Conservation (phyloP, 2,797 vertebrate genomes). For the Cirrhinus mrigala region DNA sequence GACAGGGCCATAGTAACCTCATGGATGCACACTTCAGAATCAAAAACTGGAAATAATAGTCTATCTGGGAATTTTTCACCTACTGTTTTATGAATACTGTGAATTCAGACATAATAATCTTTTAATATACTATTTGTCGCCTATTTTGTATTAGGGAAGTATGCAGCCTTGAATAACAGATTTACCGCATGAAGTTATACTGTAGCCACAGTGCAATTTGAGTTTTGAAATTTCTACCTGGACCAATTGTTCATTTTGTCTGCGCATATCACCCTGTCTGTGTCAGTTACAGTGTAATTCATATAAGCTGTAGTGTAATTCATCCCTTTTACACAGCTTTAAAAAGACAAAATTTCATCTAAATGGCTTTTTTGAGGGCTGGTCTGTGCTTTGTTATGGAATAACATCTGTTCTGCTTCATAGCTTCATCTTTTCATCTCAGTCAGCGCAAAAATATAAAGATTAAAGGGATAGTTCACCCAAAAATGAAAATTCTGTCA, state of each 20-base stretch:
- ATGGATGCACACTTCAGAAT: background rate
- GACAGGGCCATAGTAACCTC: too few relatives aligned
- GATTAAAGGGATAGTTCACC: background rate
- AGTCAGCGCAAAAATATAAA: conserved; percentile 5
- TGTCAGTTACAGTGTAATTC: conserved; percentile 3
- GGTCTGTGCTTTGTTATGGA: background rate
- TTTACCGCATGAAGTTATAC: background rate
- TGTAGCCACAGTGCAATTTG: background rate
- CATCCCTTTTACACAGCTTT: background rate
- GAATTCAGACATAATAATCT: too few relatives aligned
- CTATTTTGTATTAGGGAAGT: too few relatives aligned
- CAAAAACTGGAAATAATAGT: too few relatives aligned
- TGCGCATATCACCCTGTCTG: background rate
- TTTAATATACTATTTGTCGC: too few relatives aligned
- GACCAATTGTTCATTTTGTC: background rate
- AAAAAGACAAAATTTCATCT: conserved; percentile 12
- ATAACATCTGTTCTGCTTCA: conserved; percentile 14
- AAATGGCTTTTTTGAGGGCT: background rate
- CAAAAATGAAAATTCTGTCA: too few relatives aligned
- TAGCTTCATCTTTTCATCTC: background rate
- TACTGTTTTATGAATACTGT: too few relatives aligned
- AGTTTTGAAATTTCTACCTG: background rate
- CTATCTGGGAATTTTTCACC: too few relatives aligned
- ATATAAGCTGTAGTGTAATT: conserved; percentile 7
- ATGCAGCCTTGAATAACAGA: background rate